phyloP scores from a whole-genome alignment of 2,888 invertebrate genomes.

The Toxonevra muliebris region DNA sequence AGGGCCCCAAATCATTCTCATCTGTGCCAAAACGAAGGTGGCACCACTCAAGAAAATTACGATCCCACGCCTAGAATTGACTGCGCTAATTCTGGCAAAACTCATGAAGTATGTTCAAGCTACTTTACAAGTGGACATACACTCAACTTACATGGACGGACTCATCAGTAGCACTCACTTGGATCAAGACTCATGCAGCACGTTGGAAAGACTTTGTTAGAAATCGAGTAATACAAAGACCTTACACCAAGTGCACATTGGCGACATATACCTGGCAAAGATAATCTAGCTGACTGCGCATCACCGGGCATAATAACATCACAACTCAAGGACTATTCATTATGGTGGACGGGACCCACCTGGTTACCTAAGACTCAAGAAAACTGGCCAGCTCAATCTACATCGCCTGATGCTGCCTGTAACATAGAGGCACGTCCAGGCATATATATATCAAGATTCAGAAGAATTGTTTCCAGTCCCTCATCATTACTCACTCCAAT shows the following conservation, averaged over 20 bases:
- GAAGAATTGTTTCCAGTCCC: conserved; percentile 7
- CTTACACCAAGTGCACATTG: conserved; percentile 2
- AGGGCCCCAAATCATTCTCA: not conserved
- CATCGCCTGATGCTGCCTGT: not conserved
- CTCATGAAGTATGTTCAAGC: too few relatives aligned
- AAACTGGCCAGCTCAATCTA: conserved; percentile 19
- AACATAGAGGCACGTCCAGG: not conserved
- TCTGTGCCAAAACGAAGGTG: not conserved
- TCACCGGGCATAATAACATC: conserved; percentile 23
- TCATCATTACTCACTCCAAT: not conserved
- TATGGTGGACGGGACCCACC: conserved; percentile 27
- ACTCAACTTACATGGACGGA: too few relatives aligned
- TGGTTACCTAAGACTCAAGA: conserved; percentile 30
- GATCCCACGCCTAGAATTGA: not conserved
- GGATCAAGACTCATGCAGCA: too few relatives aligned
- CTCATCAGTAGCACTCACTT: too few relatives aligned
- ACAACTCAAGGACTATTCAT: conserved; percentile 21
- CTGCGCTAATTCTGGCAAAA: not conserved
- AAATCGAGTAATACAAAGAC: conserved; percentile 17
- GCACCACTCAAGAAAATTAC: not conserved
- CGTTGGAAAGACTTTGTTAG: too few relatives aligned
- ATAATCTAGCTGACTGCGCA: conserved; percentile 23
- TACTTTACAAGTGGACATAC: too few relatives aligned
- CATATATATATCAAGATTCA: too few relatives aligned
- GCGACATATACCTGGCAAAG: conserved; percentile 16